A percentile compares a stretch with the other conserved stretches of the same genome.
Conservation (phyloP, 2,888 invertebrate species). For the Alviniconcha strummeri region DNA sequence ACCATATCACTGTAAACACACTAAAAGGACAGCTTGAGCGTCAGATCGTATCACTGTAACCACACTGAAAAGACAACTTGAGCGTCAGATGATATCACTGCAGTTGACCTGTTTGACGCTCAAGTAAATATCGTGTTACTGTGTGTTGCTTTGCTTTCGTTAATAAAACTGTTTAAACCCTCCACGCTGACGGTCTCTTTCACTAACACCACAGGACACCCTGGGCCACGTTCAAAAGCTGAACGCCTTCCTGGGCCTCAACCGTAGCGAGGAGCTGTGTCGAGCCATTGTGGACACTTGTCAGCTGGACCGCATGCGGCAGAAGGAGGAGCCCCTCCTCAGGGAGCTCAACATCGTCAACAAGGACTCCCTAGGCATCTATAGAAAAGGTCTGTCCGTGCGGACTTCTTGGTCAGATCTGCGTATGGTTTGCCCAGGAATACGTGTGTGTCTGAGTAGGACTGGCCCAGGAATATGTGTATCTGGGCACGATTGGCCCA, state of each 20-base stretch:
- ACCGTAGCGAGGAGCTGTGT: constrained; percentile 13
- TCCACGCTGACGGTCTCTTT: no score
- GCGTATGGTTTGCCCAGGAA: background rate
- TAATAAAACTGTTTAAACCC: no score
- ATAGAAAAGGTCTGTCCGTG: constrained; percentile 23
- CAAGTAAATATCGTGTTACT: no score
- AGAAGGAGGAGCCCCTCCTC: constrained; percentile 20
- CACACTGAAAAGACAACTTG: background rate
- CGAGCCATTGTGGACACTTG: constrained; percentile 17
- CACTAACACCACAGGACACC: background rate
- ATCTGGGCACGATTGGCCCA: no score
- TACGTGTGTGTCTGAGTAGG: background rate
- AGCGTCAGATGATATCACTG: no score
- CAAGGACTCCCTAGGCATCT: background rate
- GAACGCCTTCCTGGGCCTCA: constrained; percentile 15
- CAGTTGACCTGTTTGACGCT: no score
- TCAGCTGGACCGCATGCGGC: constrained; percentile 12
- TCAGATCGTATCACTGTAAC: no score
- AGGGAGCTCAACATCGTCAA: constrained; percentile 3
- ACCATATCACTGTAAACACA: no score
- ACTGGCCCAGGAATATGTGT: background rate
- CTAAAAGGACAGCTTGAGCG: no score
- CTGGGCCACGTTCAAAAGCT: constrained; percentile 13
- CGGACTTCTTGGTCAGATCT: background rate
- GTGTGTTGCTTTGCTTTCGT: no score